Evolutionary conservation across 1,140 invertebrate genomes (phyloP).

Genomic region (Gonioctena quinquepunctata): DNA sequence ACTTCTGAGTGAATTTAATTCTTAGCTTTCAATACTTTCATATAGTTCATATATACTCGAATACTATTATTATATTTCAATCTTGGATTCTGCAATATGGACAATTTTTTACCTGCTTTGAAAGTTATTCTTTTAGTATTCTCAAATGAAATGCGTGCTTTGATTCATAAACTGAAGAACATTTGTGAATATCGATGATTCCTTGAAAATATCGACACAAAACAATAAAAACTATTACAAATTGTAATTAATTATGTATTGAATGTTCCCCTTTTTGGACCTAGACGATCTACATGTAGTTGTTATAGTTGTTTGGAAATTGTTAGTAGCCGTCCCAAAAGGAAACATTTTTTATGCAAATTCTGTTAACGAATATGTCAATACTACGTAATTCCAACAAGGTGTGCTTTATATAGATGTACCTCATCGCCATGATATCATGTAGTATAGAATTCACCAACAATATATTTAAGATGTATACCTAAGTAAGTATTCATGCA

Average conservation of each 20-base stretch:
- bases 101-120: no score
- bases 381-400: background rate
- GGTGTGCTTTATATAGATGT: constrained; percentile 5
- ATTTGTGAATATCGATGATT: background rate
- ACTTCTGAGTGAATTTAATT: no score
- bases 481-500: no score
- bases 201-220: no score
- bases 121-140: no score
- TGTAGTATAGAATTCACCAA: background rate
- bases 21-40: no score
- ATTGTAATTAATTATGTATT: no score
- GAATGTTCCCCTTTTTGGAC: background rate
- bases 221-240: no score
- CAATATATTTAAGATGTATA: background rate
- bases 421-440: background rate
- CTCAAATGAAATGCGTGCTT: no score
- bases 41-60: no score
- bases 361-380: background rate
- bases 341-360: background rate
- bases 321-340: background rate
- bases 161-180: background rate
- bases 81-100: no score
- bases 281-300: background rate
- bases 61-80: no score
- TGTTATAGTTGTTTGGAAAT: background rate